A percentile compares a stretch with the other conserved stretches of the same genome.
phyloP scores from a whole-genome alignment of 23 tunicate genomes.

The Botrylloides violaceus region DNA sequence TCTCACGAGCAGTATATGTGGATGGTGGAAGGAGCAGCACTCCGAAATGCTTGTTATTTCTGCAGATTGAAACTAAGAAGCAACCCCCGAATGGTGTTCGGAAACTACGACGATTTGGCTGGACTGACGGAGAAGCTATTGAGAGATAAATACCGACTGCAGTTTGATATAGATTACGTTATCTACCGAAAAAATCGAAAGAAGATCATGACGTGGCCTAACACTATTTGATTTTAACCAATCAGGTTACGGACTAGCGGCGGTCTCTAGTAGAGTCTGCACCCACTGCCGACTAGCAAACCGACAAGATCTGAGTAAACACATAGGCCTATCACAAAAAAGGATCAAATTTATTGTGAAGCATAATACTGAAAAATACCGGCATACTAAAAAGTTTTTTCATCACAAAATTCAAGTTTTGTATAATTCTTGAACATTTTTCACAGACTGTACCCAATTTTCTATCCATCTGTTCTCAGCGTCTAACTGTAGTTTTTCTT shows the following conservation, averaged over 20 bases:
- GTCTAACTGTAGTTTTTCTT: constrained; percentile 6
- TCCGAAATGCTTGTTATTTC: not conserved
- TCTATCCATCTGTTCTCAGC: constrained; percentile 48
- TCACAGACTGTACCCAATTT: constrained; percentile 60
- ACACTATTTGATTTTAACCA: not conserved
- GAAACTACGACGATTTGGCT: constrained; percentile 5
- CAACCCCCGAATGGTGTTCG: constrained; percentile 1
- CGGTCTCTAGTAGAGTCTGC: too few species aligned
- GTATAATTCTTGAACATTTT: constrained; percentile 42
- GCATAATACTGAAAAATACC: too few species aligned
- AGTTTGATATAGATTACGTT: constrained; percentile 14
- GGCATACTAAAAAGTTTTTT: too few species aligned
- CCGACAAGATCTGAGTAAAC: too few species aligned
- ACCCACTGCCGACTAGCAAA: too few species aligned
- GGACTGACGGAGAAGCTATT: not conserved
- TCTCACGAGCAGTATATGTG: too few species aligned
- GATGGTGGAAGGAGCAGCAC: too few species aligned
- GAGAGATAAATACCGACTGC: constrained; percentile 11
- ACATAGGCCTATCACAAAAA: too few species aligned
- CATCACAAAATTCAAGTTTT: not conserved
- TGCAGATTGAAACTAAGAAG: not conserved
- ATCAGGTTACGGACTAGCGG: too few species aligned
- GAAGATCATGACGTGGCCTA: constrained; percentile 12
- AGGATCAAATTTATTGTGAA: too few species aligned
- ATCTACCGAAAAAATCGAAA: constrained; percentile 2